Base-by-base conservation (phyloP, 2,888 invertebrate species). In the Iphiclides podalirius region DNA sequence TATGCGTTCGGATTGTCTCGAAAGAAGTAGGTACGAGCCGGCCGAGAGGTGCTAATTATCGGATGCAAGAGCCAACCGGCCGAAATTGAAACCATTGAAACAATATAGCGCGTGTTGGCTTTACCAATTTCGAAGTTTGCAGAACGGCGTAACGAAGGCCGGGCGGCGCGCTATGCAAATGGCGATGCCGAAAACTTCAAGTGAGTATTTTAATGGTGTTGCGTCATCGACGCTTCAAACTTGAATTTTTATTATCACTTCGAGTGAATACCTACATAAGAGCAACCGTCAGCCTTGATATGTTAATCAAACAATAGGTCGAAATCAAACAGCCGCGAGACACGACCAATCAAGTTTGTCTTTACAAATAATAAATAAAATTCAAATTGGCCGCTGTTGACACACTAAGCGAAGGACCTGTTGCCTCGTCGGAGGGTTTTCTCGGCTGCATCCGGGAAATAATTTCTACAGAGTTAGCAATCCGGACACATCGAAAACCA, bases 241-340 rank as follows among this genome's bases (percentile, higher is more conserved):
- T 87, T 88, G 87, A 86, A 85, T 83, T 87, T 88, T 87, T 85
- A 88, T 88, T 88, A 87, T 88, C 88, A 87, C 88, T 79, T 85
- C 75, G 75, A 75, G 71, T 77, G 80, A 85, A 82, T 86, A 79
- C 31, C 31, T 31, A 26, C 31, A 31, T 20, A n/a, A n/a, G n/a
- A 9, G 26, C 79, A 78, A 77, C 79, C 77, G 74, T 66, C 74
- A 87, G 79, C 87, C 87, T 88, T 88, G 85, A 88, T 88, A 86
- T 79, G 78, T 85, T 85, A 80, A 76, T 79, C 87, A 87, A 88
- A 88, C 87, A 87, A 87, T 84, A 80, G 83, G 67, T 79, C 71
- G 74, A 86, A 84, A 83, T 79, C 85, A 86, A 84, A 82, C 72
- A 81, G 71, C 75, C 73, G 70, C 74, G 77, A 78, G 67, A 74